These are phyloP conservation scores for Enteromius mattozi DNA, from an alignment of 2,797 vertebrate species.

Conservation along the genomic window DNA sequence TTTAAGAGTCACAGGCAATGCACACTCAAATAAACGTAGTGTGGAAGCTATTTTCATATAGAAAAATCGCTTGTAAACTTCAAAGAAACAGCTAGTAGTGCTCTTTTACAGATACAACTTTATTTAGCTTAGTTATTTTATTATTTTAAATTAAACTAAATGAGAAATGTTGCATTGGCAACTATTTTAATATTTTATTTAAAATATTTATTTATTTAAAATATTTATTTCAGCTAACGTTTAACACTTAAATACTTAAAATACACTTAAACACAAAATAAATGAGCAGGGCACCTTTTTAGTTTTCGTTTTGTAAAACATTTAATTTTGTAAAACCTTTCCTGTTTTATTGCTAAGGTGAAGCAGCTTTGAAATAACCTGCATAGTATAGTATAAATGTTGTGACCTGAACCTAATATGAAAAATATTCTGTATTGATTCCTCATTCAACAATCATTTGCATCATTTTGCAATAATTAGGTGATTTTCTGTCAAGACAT, in stretches of 20 bases:
- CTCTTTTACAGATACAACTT: background rate
- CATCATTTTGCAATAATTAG: background rate
- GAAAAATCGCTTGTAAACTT: background rate
- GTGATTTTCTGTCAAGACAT: background rate
- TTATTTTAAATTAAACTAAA: background rate
- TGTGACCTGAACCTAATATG: background rate
- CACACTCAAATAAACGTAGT: too few relatives aligned
- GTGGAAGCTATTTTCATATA: background rate
- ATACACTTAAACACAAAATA: background rate
- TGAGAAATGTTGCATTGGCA: too few relatives aligned
- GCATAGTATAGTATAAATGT: too few relatives aligned
- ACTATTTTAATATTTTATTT: background rate
- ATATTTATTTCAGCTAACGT: background rate
- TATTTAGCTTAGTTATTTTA: background rate
- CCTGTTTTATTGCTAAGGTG: too few relatives aligned
- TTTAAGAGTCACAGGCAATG: background rate
- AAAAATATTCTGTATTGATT: background rate
- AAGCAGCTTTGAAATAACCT: too few relatives aligned
- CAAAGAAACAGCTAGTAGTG: background rate
- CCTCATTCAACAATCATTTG: background rate
- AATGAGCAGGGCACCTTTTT: background rate
- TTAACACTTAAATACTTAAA: background rate
- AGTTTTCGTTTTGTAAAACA: background rate
- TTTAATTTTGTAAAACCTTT: too few relatives aligned
- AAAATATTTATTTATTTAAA: too few relatives aligned